Base-by-base conservation (phyloP, 2,888 invertebrate species). In the Himalopsyche tibetana region DNA sequence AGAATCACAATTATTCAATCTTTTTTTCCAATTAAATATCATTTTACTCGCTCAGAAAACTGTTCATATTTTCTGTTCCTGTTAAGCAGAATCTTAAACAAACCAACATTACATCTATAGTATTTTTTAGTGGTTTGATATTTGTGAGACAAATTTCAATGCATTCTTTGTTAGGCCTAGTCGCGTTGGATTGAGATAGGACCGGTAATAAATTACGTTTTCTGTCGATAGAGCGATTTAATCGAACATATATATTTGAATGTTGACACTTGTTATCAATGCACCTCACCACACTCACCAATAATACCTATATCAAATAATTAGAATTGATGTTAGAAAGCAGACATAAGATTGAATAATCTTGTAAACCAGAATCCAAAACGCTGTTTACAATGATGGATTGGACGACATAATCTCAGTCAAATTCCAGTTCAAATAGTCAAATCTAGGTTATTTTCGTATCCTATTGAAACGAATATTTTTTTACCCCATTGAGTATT, bases 221-320 rank as follows among this genome's bases (percentile, higher is more conserved):
- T 63, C 63, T 19, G 19, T 11, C 63, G 63, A 63, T 63, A 19
- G 19, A 28, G 63, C 63, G 63, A 63, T 63, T 63, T 63, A n/a
- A 63, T 63, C 11, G 63, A 63, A 63, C 63, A 63, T 19, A 63
- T 63, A 63, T 19, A 63, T 63, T 63, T 63, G 19, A 63, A 63
- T 19, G 63, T 19, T 63, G 63, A 63, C 63, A 63, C 63, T 63
- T 63, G 63, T 63, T 63, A 63, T 63, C 63, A 63, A 63, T 63
- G 63, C 63, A 19, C 28, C 63, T 63, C 11, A 19, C 19, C 28
- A 63, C 63, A 63, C 63, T 63, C 63, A 19, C 63, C 63, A 63
- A 28, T 63, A 63, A 19, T 63, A 3, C 19, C 11, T 19, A 63
- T 63, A 51, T 63, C 28, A 63, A 63, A 63, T 63, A 63, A 63